phyloP scores from a whole-genome alignment of 2,797 vertebrate genomes.

The Microchirus variegatus region DNA sequence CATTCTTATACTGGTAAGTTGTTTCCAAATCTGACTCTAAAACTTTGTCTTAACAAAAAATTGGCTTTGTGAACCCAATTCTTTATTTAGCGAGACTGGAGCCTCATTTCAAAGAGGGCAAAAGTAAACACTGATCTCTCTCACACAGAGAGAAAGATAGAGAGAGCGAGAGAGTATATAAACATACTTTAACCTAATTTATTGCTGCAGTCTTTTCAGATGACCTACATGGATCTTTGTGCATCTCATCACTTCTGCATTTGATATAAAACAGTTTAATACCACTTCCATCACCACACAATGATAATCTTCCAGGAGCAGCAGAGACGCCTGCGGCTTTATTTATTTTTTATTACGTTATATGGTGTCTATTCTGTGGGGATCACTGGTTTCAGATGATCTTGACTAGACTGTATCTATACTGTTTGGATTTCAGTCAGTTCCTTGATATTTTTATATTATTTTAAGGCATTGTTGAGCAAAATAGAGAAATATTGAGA shows the following conservation, averaged over 20 bases:
- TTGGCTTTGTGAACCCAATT: slow-evolving; percentile 20
- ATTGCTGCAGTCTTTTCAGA: slow-evolving; percentile 2
- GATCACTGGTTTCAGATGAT: too few relatives aligned
- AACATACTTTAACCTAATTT: slow-evolving; percentile 22
- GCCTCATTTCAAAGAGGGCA: slow-evolving; percentile 18
- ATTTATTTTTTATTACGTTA: background rate
- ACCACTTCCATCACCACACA: slow-evolving; percentile 15
- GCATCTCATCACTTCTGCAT: background rate
- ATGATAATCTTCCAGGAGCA: background rate
- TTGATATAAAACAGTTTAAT: slow-evolving; percentile 25
- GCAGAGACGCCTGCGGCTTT: background rate
- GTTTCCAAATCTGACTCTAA: slow-evolving; percentile 16
- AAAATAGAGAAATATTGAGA: too few relatives aligned
- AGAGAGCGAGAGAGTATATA: slow-evolving; percentile 22
- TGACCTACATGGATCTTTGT: slow-evolving; percentile 7
- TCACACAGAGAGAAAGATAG: slow-evolving; percentile 12
- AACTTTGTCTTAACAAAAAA: slow-evolving; percentile 26
- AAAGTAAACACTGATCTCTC: background rate
- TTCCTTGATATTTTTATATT: too few relatives aligned
- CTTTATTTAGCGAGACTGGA: slow-evolving; percentile 20
- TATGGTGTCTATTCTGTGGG: background rate
- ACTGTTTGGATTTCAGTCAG: too few relatives aligned
- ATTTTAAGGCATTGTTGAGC: too few relatives aligned
- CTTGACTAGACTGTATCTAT: too few relatives aligned
- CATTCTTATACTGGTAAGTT: too few relatives aligned